Conservation (phyloP, 2,888 invertebrate genomes). For the Drosophila sordidula region DNA sequence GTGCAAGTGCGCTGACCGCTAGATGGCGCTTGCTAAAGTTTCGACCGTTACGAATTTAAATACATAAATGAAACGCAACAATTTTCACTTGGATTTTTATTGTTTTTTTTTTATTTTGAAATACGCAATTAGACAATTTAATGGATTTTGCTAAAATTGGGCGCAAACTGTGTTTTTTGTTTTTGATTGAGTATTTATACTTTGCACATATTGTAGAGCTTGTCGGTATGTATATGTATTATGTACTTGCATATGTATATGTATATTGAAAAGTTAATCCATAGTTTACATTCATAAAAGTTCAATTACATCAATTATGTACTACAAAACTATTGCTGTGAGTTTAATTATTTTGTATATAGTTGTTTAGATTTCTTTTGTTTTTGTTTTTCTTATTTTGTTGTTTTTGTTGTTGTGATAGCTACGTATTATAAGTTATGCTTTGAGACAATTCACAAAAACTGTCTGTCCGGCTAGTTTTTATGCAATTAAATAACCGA, state of each 20-base stretch:
- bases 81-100: constrained; percentile 5
- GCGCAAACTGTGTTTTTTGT: constrained; percentile 43
- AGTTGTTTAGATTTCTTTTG: constrained; percentile 37
- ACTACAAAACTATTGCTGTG: constrained; percentile 78
- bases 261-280: constrained; percentile 68
- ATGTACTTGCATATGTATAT: constrained; percentile 48
- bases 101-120: constrained; percentile 41
- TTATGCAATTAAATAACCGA: constrained; percentile 69
- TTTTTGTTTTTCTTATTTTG: constrained; percentile 9
- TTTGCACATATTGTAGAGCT: constrained; percentile 56
- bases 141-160: constrained; percentile 55
- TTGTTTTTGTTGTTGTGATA: constrained; percentile 34
- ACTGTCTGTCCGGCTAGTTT: constrained; percentile 47
- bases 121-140: constrained; percentile 61
- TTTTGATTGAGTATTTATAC: constrained; percentile 44
- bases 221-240: constrained; percentile 46
- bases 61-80: constrained; percentile 2
- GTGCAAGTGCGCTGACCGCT: not conserved
- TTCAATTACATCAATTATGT: constrained; percentile 80
- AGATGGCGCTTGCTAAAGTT: constrained; percentile 22
- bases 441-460: constrained; percentile 40
- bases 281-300: constrained; percentile 81
- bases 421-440: constrained; percentile 64
- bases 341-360: constrained; percentile 47
- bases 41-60: not conserved